Base-by-base conservation (phyloP, 2,888 invertebrate species). In the Melinaea marsaeus region DNA sequence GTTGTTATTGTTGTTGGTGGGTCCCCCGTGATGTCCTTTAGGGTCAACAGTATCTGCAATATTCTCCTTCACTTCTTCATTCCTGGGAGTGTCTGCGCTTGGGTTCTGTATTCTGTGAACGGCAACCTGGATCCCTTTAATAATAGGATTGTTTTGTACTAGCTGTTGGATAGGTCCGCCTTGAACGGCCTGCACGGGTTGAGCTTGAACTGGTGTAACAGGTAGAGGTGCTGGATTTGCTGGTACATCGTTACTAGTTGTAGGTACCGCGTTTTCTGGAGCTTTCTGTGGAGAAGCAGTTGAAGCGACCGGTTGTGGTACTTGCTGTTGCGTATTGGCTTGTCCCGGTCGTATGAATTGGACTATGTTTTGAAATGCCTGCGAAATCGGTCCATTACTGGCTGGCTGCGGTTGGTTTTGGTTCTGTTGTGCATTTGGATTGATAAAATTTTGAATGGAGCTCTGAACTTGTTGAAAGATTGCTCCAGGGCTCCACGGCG, bases 41-140 rank as follows among this genome's bases (percentile, higher is more conserved):
- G 71, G 72, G 51, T 73, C 71, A 4, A 66, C 60, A 11, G 63
- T 61, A 57, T 72, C 66, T 45, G 76, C 73, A 45, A 75, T 74
- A 11, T 62, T 55, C 11, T 65, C 67, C 46, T 45, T 55, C n/a
- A 65, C 11, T 2, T 71, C 70, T 13, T 79, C 80, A 22, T 65
- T 60, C 4, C 83, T 78, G 0, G 84, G 84, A 60, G 75, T 79
- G 46, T 80, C 83, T 62, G 80, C 79, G 55, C 67, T 75, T 46
- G 82, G 71, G 4, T 75, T 64, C 64, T 82, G 81, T 66, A 83
- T 72, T 62, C 74, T 78, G 65, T 83, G 78, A 9, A 81, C 79
- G 3, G 80, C 77, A 1, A 73, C 74, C n/a, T 79, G 72, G 13
- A 84, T 72, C 3, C 81, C 79, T 60, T 79, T 76, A 3, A 78